A percentile compares a stretch with the other conserved stretches of the same genome.
These are phyloP conservation scores for Pediacus dermestoides DNA, from an alignment of 2,888 invertebrate genomes.

Conservation along the genomic window DNA sequence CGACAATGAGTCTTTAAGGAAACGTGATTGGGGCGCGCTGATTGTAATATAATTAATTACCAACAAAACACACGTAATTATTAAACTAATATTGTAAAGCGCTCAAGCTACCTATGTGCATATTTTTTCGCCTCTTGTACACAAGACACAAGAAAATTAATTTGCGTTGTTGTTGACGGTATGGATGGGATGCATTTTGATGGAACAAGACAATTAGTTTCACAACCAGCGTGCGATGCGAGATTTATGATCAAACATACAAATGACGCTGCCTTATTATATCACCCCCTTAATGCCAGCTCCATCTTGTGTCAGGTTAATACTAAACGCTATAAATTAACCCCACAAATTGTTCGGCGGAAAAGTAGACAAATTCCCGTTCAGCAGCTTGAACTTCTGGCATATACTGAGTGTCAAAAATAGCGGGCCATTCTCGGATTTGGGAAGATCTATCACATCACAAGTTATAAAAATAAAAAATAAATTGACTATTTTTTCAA, in stretches of 20 bases:
- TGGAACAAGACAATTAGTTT: constrained; percentile 7
- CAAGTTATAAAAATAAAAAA: too few species aligned
- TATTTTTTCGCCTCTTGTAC: too few species aligned
- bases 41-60: background rate
- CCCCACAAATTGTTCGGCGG: background rate
- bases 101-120: too few species aligned
- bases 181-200: constrained; percentile 10
- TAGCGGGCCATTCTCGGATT: too few species aligned
- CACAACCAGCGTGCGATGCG: background rate
- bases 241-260: constrained; percentile 2
- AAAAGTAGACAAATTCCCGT: too few species aligned
- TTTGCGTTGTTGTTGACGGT: too few species aligned
- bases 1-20: constrained; percentile 23
- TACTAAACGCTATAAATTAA: background rate
- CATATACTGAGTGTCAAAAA: too few species aligned
- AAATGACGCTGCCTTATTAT: constrained; percentile 1
- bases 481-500: too few species aligned
- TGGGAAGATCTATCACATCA: too few species aligned
- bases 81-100: too few species aligned
- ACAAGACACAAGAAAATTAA: constrained; percentile 6
- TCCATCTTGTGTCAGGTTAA: constrained; percentile 1
- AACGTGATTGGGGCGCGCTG: constrained; percentile 21
- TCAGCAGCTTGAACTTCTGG: too few species aligned
- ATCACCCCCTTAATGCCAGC: constrained; percentile 2
- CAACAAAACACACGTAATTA: too few species aligned